Conservation (phyloP, 2,797 vertebrate species). For the Hypotaenidia okinawae region DNA sequence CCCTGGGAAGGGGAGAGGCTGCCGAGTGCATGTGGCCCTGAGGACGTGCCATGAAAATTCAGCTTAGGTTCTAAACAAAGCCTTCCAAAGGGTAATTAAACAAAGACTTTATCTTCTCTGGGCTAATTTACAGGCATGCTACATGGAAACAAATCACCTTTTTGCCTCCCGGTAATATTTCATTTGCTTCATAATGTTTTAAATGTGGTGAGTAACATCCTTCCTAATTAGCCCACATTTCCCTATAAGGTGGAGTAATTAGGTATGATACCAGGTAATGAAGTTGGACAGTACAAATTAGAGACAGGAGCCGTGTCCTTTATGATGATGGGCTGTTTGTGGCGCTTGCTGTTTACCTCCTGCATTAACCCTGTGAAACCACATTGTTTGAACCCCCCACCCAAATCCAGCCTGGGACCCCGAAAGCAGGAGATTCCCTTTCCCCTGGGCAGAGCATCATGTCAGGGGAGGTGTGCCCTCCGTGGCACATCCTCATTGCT, state of each 20-base stretch:
- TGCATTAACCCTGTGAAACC: constrained; percentile 26
- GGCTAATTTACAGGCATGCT: constrained; percentile 71
- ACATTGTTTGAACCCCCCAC: neutral
- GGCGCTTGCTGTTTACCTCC: neutral
- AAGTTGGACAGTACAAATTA: constrained; percentile 74
- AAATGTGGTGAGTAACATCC: constrained; percentile 73
- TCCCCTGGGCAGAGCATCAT: accelerated
- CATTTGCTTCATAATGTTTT: constrained; percentile 76
- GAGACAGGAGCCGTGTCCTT: constrained; percentile 57
- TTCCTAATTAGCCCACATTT: constrained; percentile 74
- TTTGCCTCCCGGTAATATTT: constrained; percentile 79
- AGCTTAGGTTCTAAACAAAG: constrained; percentile 5
- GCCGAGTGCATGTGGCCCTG: neutral
- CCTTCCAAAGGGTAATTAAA: constrained; percentile 74
- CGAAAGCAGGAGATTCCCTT: neutral
- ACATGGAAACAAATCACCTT: constrained; percentile 74
- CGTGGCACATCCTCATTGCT: neutral
- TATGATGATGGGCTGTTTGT: neutral
- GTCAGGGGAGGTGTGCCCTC: neutral
- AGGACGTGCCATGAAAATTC: neutral
- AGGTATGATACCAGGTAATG: constrained; percentile 71
- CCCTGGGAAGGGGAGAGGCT: neutral
- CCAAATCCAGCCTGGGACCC: neutral
- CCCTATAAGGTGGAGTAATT: constrained; percentile 75
- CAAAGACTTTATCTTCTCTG: constrained; percentile 56